Base-by-base conservation (phyloP, 2,888 invertebrate species). In the Sisyra terminalis region DNA sequence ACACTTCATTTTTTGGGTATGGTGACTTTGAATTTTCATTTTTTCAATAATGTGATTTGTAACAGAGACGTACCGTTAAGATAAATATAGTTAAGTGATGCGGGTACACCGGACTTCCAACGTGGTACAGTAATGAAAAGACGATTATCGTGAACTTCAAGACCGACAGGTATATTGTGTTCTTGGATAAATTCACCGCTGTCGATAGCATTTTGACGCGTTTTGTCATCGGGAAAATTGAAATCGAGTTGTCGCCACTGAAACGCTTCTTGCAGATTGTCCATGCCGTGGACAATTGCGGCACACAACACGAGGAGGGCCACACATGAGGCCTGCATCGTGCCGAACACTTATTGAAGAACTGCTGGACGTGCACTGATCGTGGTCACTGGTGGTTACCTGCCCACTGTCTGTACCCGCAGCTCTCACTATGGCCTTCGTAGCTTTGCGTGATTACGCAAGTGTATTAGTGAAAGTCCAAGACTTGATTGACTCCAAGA, bases 161-260 rank as follows among this genome's bases (percentile, higher is more conserved):
- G 49, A 0, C 84, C 83, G 55, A 83, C 70, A 0, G 84, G 84
- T 16, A 84, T 66, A 48, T 79, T 80, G 56, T 79, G 77, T 54
- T 75, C 73, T 8, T 75, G 79, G 30, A 80, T 70, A 52, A 76
- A 84, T 46, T 64, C 63, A 47, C 69, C 68, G 40, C 61, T 65
- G 24, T 66, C 64, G 32, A 79, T 61, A 14, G 80, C 80, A 41
- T 69, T 63, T 54, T 68, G 66, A 43, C 75, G 62, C 3, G 64
- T 70, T 6, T 69, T 69, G 1, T 67, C 60, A 29, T 55, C 67
- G 3, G 71, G 69, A 61, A 72, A 83, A 46, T 73, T 71, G 57
- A 71, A 83, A 56, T 82, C 80, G 39, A 83, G 61, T 58, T 75
- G 72, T 51, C 73, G 77, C 84, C 84, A 84, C 54, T 81, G 73